A percentile compares a stretch with the other conserved stretches of the same genome.
Conservation (phyloP, 2,797 vertebrate genomes). For the Myripristis jacobus region DNA sequence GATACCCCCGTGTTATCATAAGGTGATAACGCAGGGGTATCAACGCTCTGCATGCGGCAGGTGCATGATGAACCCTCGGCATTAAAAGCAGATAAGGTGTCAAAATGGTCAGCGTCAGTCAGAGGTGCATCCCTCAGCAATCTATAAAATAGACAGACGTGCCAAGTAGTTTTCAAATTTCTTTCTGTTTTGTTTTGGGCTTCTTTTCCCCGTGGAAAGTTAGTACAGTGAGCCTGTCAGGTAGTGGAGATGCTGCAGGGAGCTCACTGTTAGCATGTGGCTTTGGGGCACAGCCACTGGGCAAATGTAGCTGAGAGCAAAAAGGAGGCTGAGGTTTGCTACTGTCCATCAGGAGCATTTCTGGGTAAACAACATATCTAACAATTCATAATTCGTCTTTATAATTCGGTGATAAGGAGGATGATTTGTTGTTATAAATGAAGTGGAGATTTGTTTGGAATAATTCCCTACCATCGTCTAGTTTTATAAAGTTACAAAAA, state of each 20-base stretch:
- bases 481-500: no score
- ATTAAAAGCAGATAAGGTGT: not conserved
- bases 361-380: not conserved
- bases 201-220: not conserved
- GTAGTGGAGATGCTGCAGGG: not conserved
- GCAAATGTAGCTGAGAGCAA: not conserved
- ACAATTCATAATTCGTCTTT: not conserved
- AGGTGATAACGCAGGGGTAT: not conserved
- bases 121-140: not conserved
- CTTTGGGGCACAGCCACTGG: constrained; percentile 2
- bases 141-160: not conserved
- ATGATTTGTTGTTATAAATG: no score
- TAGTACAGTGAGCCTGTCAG: not conserved
- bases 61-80: not conserved
- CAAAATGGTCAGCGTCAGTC: not conserved
- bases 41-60: not conserved
- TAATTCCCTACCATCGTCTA: no score
- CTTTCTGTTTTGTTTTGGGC: not conserved
- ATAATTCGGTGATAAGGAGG: not conserved
- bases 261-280: not conserved
- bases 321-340: not conserved
- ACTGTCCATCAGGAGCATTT: not conserved
- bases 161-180: constrained; percentile 1
- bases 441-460: no score
- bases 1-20: not conserved